Base-by-base conservation (phyloP, 1,140 invertebrate genomes). In the Megalopta genalis region DNA sequence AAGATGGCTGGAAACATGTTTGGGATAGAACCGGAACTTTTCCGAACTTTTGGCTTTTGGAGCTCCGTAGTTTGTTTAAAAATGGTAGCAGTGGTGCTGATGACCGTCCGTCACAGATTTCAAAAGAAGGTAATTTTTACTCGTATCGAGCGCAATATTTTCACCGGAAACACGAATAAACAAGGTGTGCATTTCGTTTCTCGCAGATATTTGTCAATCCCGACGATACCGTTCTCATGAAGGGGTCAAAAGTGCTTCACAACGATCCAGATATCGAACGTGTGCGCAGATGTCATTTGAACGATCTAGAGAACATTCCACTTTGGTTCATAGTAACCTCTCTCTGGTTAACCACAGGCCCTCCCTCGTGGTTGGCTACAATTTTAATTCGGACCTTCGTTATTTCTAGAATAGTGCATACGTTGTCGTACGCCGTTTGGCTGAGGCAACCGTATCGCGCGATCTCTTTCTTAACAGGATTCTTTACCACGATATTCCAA, bases 251-350 rank as follows among this genome's bases (percentile, higher is more conserved):
- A 81, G 91, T 95, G 9, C 87, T 85, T 63, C 92, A 87, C 60
- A 92, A 94, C 77, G 93, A 95, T 84, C 90, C 91, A 8, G 93
- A 95, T 82, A 90, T 95, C 0, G 95, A 95, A 86, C 92, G 95
- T 77, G 92, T 94, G 18, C 92, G 93, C 37, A 95, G 95, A 83
- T 95, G 95, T 21, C 96, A 96, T 87, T 90, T 93, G 69, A 96
- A 96, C 85, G 96, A 96, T 86, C 81, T 96, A 68, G 96, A 96
- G 88, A 96, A 96, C 82, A 93, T 96, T 75, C 87, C 95, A 14
- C 93, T 95, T 7, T 96, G 96, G 92, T 92, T 95, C 12, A 84
- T 94, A 2, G 90, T 95, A 59, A 95, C 94, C 2, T 92, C 94
- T 0, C 80, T 95, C 2, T 96, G 95, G 88, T 88, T 95, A 0